Percentiles rank a stretch among this genome's conserved stretches.
phyloP scores from a whole-genome alignment of 2,113 vertebrate species.

The Brienomyrus brachyistius region DNA sequence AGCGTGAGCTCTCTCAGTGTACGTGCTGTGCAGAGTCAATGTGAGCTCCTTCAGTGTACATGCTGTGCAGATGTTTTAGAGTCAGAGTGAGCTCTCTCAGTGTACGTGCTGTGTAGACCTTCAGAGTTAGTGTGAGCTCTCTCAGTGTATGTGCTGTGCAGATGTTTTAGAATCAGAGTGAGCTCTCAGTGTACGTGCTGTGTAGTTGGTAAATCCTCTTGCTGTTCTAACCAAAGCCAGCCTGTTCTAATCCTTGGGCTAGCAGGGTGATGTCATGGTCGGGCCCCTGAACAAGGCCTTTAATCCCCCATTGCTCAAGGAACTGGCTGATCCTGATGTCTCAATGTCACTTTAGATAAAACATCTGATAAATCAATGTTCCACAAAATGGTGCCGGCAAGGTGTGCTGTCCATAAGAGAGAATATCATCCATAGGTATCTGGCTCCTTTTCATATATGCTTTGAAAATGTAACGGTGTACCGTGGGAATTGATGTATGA shows the following conservation, averaged over 20 bases:
- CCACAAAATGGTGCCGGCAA: too few relatives aligned
- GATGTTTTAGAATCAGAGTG: neutral
- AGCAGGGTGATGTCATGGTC: too few relatives aligned
- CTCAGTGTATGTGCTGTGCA: neutral
- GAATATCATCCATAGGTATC: neutral
- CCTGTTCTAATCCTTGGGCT: too few relatives aligned
- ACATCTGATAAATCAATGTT: too few relatives aligned
- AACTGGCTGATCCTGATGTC: too few relatives aligned
- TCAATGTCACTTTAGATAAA: too few relatives aligned
- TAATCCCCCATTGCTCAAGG: too few relatives aligned
- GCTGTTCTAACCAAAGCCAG: too few relatives aligned
- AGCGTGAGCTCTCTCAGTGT: neutral
- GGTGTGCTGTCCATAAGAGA: neutral
- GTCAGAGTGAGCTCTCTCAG: neutral
- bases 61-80: neutral
- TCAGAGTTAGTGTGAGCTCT: neutral
- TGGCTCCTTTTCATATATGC: neutral
- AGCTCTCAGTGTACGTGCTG: neutral
- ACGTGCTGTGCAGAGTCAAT: neutral
- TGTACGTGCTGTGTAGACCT: neutral
- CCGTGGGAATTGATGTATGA: neutral
- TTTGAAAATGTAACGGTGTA: neutral
- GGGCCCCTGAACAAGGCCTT: too few relatives aligned
- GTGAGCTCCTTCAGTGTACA: neutral
- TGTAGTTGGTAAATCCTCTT: neutral